phyloP scores from a whole-genome alignment of 1,140 invertebrate genomes.

The Aphelinus atriplicis region DNA sequence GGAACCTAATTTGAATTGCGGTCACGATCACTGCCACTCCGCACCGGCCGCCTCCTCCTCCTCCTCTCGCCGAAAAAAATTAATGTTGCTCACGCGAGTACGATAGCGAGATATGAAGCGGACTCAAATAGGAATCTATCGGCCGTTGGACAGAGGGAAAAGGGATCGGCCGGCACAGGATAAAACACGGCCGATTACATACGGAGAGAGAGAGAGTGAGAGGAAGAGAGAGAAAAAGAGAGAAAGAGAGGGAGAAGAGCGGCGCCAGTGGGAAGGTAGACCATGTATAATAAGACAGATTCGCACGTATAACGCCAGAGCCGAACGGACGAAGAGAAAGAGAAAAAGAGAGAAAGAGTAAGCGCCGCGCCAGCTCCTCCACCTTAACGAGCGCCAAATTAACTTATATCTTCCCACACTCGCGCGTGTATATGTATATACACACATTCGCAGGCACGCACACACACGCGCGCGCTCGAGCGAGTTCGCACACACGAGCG shows the following conservation, averaged over 20 bases:
- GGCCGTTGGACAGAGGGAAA: too few species aligned
- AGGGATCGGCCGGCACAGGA: too few species aligned
- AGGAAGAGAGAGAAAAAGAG: not conserved
- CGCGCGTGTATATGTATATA: conserved; percentile 36
- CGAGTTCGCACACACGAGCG: conserved; percentile 8
- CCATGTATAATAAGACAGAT: conserved; percentile 2
- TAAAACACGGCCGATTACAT: too few species aligned
- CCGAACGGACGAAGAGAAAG: not conserved
- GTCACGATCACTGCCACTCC: too few species aligned
- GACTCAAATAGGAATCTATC: too few species aligned
- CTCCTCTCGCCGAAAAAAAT: too few species aligned
- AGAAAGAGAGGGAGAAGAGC: not conserved
- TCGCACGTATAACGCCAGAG: conserved; percentile 10
- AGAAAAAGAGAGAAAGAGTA: conserved; percentile 3
- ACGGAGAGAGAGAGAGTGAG: too few species aligned
- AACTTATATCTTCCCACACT: conserved; percentile 44
- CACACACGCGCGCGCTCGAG: too few species aligned
- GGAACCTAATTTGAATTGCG: too few species aligned
- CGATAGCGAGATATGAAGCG: too few species aligned
- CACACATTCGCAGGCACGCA: not conserved
- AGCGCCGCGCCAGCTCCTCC: conserved; percentile 30
- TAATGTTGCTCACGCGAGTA: too few species aligned
- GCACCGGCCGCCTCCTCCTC: too few species aligned
- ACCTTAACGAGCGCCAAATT: conserved; percentile 42
- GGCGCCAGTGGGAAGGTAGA: conserved; percentile 11